These are phyloP conservation scores for Tetrao urogallus DNA, from an alignment of 2,113 vertebrate species.

Conservation along the genomic window DNA sequence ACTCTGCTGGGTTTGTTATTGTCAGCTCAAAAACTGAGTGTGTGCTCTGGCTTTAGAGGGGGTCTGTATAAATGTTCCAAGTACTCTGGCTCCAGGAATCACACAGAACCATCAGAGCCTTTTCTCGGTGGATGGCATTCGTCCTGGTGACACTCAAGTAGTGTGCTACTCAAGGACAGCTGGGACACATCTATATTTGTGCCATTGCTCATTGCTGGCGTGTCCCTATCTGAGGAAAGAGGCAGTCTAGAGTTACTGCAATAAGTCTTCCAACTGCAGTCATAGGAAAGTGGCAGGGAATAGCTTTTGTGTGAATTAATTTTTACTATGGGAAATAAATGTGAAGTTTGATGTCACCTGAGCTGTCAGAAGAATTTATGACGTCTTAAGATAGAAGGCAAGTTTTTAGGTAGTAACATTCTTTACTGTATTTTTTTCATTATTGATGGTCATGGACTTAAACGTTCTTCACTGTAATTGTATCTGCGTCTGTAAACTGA, in stretches of 20 bases:
- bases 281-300: slow-evolving; percentile 41
- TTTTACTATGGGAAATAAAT: slow-evolving; percentile 54
- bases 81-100: slow-evolving; percentile 40
- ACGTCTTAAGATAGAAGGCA: slow-evolving; percentile 73
- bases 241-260: slow-evolving; percentile 69
- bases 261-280: slow-evolving; percentile 23
- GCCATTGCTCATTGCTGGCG: slow-evolving; percentile 66
- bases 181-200: slow-evolving; percentile 84
- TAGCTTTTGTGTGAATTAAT: slow-evolving; percentile 12
- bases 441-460: not conserved
- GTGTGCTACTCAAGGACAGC: slow-evolving; percentile 48
- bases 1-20: not conserved
- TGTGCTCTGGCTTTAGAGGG: not conserved
- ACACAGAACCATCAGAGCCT: not conserved
- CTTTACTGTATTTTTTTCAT: slow-evolving; percentile 5
- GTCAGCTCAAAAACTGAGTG: not conserved
- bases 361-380: slow-evolving; percentile 57
- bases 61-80: not conserved
- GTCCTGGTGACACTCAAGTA: slow-evolving; percentile 72
- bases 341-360: slow-evolving; percentile 33
- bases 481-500: slow-evolving; percentile 55
- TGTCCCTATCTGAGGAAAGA: slow-evolving; percentile 64
- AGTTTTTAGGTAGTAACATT: slow-evolving; percentile 60
- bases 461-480: slow-evolving; percentile 38
- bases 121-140: slow-evolving; percentile 57